These are phyloP conservation scores for Phataginus tricuspis DNA, from an alignment of 2,797 vertebrate species.

Conservation along the genomic window DNA sequence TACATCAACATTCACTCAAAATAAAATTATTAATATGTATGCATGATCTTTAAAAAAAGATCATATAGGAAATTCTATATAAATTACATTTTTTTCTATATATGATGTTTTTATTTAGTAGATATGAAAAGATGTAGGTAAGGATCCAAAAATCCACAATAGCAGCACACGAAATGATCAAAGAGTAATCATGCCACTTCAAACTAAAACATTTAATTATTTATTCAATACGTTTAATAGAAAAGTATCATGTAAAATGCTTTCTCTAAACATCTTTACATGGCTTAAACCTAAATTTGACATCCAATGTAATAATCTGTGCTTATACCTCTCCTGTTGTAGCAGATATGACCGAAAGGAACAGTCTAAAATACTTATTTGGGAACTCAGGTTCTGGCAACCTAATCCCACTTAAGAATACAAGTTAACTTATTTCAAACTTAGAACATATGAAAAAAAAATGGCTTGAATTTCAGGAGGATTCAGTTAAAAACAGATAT, in stretches of 20 bases:
- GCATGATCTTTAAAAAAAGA: constrained; percentile 69
- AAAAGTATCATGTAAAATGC: neutral
- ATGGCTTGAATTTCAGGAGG: constrained; percentile 19
- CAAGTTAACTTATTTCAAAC: neutral
- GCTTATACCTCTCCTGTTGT: neutral
- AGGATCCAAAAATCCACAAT: neutral
- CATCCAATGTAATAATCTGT: neutral
- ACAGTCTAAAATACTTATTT: neutral
- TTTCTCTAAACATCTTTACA: constrained; percentile 1
- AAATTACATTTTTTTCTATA: constrained; percentile 66
- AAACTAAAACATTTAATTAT: constrained; percentile 37
- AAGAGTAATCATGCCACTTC: constrained; percentile 2
- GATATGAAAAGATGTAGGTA: constrained; percentile 54
- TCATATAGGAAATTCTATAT: constrained; percentile 54
- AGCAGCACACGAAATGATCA: constrained; percentile 42
- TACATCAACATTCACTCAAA: constrained; percentile 81
- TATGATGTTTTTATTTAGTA: constrained; percentile 46
- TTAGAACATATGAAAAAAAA: constrained; percentile 11
- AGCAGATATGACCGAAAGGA: neutral
- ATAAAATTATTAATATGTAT: constrained; percentile 77
- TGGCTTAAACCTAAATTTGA: neutral
- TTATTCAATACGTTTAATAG: neutral
- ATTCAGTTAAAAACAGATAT: neutral
- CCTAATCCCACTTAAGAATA: neutral
- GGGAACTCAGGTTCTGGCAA: neutral